Base-by-base conservation (phyloP, 1,140 invertebrate genomes). In the Ostrea denselamellosa region DNA sequence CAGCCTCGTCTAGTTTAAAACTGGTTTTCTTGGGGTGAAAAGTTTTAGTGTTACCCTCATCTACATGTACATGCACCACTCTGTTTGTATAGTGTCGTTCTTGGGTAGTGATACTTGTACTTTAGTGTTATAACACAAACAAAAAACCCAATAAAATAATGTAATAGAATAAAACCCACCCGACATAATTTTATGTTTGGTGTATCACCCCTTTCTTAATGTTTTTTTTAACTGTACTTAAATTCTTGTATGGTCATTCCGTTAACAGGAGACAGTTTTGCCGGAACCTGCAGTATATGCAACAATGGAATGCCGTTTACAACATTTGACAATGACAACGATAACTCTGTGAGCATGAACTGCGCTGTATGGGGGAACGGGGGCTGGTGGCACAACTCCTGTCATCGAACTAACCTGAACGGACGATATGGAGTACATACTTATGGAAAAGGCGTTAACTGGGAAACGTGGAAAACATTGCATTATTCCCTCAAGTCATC, bases 311-410 rank as follows among this genome's bases (percentile, higher is more conserved):
- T 77, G 68, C 68, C 68, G 14, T 77, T 77, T 12, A 14, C 25
- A 9, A 34, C 68, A 4, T 77, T 28, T 12, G 68, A 77, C 68
- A 9, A 14, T 10, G 68, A 77, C 0, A 77, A 77, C 28, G 68
- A 77, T 34, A 77, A 77, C 1, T 2, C 8, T 3, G 22, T 17
- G 12, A 2, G 7, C 22, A 0, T 2, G 7, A 25, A 77, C 12
- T 97, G 17, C 95, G 94, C 56, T 0, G n/a, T 51, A 12, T 10
- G 25, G 34, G 62, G 8, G 2, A 34, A 52, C 1, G 82, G 86
- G 0, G 86, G 56, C 0, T 62, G 86, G 34, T 87, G 86, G 86
- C 65, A 68, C 25, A 84, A 51, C 4, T 5, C 7, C 2, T 87
- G 86, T 34, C 86, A 87, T 34, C 22, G 68, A 28, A 17, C 25